Evolutionary conservation across 2,113 vertebrate genomes (phyloP).

Genomic region (Ivindomyrus marchei): DNA sequence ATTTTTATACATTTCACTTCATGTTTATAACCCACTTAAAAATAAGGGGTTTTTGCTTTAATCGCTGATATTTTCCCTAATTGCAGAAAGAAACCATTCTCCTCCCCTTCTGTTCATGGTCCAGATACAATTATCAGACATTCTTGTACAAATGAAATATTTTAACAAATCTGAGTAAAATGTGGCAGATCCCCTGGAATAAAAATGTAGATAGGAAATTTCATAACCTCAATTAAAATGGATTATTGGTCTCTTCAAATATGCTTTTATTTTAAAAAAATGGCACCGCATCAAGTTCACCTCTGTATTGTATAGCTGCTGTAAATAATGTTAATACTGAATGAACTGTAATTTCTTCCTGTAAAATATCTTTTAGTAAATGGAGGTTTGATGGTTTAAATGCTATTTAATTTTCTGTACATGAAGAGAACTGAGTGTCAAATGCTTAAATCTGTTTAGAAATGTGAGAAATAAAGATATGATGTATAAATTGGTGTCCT

Average conservation of each 20-base stretch:
- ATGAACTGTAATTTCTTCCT: slow-evolving; percentile 44
- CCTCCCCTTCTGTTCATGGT: neutral
- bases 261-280: slow-evolving; percentile 9
- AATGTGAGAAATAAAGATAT: slow-evolving; percentile 28
- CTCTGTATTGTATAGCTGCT: slow-evolving; percentile 49
- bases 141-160: slow-evolving; percentile 3
- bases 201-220: neutral
- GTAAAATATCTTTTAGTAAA: slow-evolving; percentile 45
- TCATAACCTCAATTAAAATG: neutral
- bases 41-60: neutral
- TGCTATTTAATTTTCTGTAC: slow-evolving; percentile 49
- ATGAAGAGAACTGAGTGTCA: slow-evolving; percentile 48
- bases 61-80: neutral
- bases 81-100: neutral
- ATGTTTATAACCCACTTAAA: neutral
- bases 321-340: slow-evolving; percentile 52
- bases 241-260: neutral
- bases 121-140: neutral
- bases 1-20: neutral
- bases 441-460: slow-evolving; percentile 24
- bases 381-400: slow-evolving; percentile 42
- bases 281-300: slow-evolving; percentile 31
- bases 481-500: neutral
- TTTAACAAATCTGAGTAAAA: neutral
- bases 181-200: neutral